Evolutionary conservation across 23 tunicate species (phyloP), one percentile per base, ranked within the genome.

Genomic region (Styela clava): DNA sequence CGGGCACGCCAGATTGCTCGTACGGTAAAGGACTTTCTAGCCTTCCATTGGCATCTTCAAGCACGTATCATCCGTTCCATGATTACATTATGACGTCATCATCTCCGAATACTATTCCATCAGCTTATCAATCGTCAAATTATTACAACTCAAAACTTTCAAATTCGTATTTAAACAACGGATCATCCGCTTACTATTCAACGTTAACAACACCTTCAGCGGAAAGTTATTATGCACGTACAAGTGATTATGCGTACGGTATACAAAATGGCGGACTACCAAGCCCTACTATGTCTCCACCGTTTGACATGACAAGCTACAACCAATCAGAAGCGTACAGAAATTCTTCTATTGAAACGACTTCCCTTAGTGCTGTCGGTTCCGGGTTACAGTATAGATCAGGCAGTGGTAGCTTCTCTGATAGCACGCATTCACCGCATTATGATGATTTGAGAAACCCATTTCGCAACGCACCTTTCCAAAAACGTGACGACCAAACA

Each of bases 51-150:
- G 64, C 62, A 31, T 35, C 63, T 21, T 28, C 62, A 36, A 24
- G 62, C 63, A 37, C 35, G 24, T 26, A 44, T 64, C 24, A 34
- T 32, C 30, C 63, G 32, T 44, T 23, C 33, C 81, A 76, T 29
- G 65, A 76, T 1, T 76, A 76, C 27, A 35, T 76, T 33, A 76
- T 76, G 81, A 44, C 81, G 3, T 76, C 81, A 76, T 76, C 81
- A 22, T 12, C 81, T 44, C 81, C 81, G 9, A 52, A 29, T 64
- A 35, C 65, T 7, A 44, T 76, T 29, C 81, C 81, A 52, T 12
- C 81, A 25, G 81, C 81, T 24, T 76, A 76, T 29, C 81, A 76
- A 16, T 44, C 81, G 2, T 76, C 81, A 12, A 67, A 22, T 67
- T 67, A 29, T 29, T 73, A 31, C 22, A 51, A 76, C 65, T 21